These are phyloP conservation scores for Heteromurus nitidus DNA, from an alignment of 2,888 invertebrate genomes.

Conservation along the genomic window DNA sequence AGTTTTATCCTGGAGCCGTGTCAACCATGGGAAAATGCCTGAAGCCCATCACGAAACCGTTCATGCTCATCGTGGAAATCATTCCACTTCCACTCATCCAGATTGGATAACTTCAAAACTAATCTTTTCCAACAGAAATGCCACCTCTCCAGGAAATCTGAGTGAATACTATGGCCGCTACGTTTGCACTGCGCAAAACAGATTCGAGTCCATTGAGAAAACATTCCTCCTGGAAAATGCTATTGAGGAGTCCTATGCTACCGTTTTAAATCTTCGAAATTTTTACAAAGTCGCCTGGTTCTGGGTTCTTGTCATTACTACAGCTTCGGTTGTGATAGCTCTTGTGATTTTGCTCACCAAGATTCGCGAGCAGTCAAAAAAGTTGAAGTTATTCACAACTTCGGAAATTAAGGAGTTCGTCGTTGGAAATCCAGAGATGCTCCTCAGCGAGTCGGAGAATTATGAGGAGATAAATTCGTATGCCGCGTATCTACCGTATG, in stretches of 20 bases:
- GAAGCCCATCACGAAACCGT: background rate
- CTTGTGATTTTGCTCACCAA: constrained; percentile 41
- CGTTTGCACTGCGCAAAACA: constrained; percentile 56
- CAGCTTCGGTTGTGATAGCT: background rate
- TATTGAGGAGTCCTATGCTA: background rate
- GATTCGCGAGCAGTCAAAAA: constrained; percentile 31
- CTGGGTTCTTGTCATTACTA: background rate
- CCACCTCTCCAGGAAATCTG: background rate
- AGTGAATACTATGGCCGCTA: constrained; percentile 40
- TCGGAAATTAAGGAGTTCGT: constrained; percentile 62
- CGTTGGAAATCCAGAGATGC: constrained; percentile 56
- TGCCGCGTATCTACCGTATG: constrained; percentile 58
- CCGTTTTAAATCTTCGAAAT: background rate
- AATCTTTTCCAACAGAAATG: constrained; percentile 20
- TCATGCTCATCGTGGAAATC: background rate
- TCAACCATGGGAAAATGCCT: constrained; percentile 30
- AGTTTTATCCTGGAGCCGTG: constrained; percentile 32
- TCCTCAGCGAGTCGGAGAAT: constrained; percentile 28
- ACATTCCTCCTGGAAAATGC: constrained; percentile 30
- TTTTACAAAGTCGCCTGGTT: constrained; percentile 17
- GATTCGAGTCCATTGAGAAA: constrained; percentile 45
- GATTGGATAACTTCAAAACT: constrained; percentile 40
- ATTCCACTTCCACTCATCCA: background rate
- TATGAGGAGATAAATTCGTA: constrained; percentile 55
- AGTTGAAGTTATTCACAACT: constrained; percentile 44